Base-by-base conservation (phyloP, 2,888 invertebrate species). In the Plusia festucae region DNA sequence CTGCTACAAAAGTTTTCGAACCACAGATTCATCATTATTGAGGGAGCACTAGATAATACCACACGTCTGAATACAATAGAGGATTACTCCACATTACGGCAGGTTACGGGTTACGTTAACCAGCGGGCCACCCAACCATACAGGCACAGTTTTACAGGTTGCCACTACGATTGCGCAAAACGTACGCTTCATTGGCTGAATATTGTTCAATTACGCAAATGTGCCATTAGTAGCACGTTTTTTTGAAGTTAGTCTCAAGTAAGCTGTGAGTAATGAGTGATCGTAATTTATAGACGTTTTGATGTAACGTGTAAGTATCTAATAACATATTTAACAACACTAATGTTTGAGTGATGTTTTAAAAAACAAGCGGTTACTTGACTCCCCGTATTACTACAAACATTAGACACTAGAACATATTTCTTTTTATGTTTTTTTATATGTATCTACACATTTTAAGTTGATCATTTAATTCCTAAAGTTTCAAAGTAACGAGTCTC, bases 1-100 rank as follows among this genome's bases (percentile, higher is more conserved):
- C 82, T 79, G 58, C 85, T 77, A 68, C 83, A 84, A 44, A 86
- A 78, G 65, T 85, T 87, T 64, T 86, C 85, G 8, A 88, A 80
- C 88, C 88, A 89, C 78, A 86, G 78, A 72, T 82, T 85, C 79
- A 85, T 84, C 79, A 81, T 84, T 44, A 52, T 54, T 40, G 59
- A 61, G 55, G 27, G 56, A 64, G 32, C 54, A 52, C 55, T 49
- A 9, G 18, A 6, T 24, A 15, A 40, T 32, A 54, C 53, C 53
- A 60, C 67, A 74, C 82, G 78, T 59, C 68, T 71, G 16, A 9
- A 56, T 54, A 30, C 52, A 11, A 46, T 22, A 44, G 49, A 59
- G 22, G 16, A 57, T 60, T 51, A 49, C 57, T 62, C 15, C 54
- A 56, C 57, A 54, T 62, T 67, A 76, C 51, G 11, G 52, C 32